Evolutionary conservation across 2,113 vertebrate species (phyloP).

Genomic region (Lophotis ruficrista): DNA sequence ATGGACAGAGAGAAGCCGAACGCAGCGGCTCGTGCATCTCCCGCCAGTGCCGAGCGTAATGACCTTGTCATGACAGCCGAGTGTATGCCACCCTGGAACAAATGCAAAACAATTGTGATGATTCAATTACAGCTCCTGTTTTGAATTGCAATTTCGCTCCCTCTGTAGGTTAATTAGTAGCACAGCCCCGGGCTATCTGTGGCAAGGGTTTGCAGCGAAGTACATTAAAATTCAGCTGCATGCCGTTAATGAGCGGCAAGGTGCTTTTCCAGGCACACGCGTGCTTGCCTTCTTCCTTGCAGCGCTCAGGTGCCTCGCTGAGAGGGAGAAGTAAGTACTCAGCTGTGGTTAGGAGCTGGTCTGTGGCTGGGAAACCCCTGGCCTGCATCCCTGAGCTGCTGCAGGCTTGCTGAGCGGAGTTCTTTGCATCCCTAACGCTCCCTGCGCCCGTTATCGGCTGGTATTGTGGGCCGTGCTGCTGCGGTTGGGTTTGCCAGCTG

Average conservation of each 20-base stretch:
- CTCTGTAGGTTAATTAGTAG: slow-evolving; percentile 76
- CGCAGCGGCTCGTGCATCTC: background rate
- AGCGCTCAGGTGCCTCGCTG: background rate
- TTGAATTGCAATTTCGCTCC: slow-evolving; percentile 59
- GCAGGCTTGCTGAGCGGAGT: background rate
- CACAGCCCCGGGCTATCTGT: slow-evolving; percentile 21
- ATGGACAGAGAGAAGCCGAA: background rate
- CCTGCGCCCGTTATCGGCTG: background rate
- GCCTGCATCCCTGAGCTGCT: background rate
- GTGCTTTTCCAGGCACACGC: background rate
- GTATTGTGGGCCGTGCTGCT: fast-evolving
- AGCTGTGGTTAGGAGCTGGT: background rate
- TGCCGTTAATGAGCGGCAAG: slow-evolving; percentile 13
- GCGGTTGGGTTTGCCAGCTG: background rate
- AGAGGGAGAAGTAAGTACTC: background rate
- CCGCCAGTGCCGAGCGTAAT: fast-evolving
- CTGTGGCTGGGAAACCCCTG: background rate
- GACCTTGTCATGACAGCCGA: slow-evolving; percentile 44
- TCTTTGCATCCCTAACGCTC: background rate
- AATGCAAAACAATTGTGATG: slow-evolving; percentile 63
- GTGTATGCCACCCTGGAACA: slow-evolving; percentile 42
- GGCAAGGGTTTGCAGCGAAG: background rate
- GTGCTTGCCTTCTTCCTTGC: background rate
- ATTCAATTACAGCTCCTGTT: slow-evolving; percentile 68
- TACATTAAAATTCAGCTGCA: slow-evolving; percentile 49